Evolutionary conservation across 2,888 invertebrate genomes (phyloP), one percentile per base, ranked within the genome.

Genomic region (Cosmopolites sordidus): DNA sequence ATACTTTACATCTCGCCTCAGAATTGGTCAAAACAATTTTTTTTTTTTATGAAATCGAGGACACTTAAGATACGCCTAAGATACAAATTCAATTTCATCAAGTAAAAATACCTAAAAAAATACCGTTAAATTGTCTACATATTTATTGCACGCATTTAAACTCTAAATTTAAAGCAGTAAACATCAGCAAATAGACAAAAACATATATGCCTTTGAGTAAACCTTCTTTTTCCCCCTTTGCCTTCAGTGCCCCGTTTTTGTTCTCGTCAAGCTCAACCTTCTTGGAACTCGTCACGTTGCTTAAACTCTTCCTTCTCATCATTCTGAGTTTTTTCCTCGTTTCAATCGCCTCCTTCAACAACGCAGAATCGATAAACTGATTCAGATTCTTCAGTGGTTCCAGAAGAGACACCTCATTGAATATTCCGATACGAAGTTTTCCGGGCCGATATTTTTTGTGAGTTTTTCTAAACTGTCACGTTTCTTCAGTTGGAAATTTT

Each of bases 171-270:
- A 65, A 51, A 1, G 65, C 65, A 1, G 64, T 62, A 51, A 64
- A 67, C 56, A 67, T 62, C 22, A 66, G 37, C 33, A 64, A 57
- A 53, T 64, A 67, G n/a, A 66, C 59, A 29, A 65, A 54, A 12
- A 62, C 62, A 39, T 67, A 67, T 43, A 66, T 55, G 3, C 60
- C 61, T 52, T 64, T 62, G 29, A 67, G 55, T 15, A 66, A 48
- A 6, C 51, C 51, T 16, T 58, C 59, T 12, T 60, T 60, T 14
- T 58, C 57, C 2, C 44, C 39, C 4, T 41, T 40, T 9, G 14
- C n/a, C n/a, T 4, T 41, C 9, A 12, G 2, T 16, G 17, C 15
- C 4, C 16, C 42, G 8, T 18, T 9, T 4, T 16, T 15, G 14
- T 1, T 14, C 6, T 12, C 33, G n/a, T 38, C 11, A 5, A n/a